Conservation (phyloP, 2,888 invertebrate genomes). For the Electrophaes corylata region DNA sequence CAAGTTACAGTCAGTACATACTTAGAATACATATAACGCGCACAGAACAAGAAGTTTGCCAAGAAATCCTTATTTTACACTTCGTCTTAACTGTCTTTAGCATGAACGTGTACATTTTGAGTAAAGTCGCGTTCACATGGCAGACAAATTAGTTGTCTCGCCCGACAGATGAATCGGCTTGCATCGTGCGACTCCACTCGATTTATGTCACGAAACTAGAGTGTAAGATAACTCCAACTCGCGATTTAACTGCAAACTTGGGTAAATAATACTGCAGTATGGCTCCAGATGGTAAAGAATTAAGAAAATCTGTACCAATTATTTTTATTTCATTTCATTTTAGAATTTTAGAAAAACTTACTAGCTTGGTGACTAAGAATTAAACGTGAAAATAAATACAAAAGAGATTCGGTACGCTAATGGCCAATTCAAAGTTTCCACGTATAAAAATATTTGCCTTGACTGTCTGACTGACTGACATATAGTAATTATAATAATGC, state of each 20-base stretch:
- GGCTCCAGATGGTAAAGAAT: slow-evolving; percentile 26
- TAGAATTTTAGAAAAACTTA: too few species aligned
- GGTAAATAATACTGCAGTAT: slow-evolving; percentile 33
- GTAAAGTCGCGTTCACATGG: slow-evolving; percentile 57
- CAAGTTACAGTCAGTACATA: too few species aligned
- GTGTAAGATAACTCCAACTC: slow-evolving; percentile 47
- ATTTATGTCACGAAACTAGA: slow-evolving; percentile 56
- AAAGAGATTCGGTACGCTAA: too few species aligned
- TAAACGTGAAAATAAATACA: too few species aligned
- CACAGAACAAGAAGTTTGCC: too few species aligned
- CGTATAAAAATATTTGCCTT: too few species aligned
- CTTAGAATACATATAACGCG: too few species aligned
- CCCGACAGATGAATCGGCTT: slow-evolving; percentile 62
- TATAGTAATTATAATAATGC: too few species aligned
- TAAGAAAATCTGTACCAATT: slow-evolving; percentile 9
- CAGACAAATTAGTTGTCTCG: slow-evolving; percentile 75
- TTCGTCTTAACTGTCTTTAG: not conserved
- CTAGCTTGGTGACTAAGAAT: too few species aligned
- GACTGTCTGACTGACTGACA: too few species aligned
- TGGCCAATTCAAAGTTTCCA: too few species aligned
- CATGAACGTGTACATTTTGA: slow-evolving; percentile 41
- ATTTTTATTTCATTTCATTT: too few species aligned
- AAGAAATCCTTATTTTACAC: not conserved
- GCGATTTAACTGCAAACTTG: slow-evolving; percentile 48
- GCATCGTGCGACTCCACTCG: slow-evolving; percentile 55